Evolutionary conservation across 2,888 invertebrate species (phyloP), one percentile per base, ranked within the genome.

Genomic region (Drosophila peninsularis): DNA sequence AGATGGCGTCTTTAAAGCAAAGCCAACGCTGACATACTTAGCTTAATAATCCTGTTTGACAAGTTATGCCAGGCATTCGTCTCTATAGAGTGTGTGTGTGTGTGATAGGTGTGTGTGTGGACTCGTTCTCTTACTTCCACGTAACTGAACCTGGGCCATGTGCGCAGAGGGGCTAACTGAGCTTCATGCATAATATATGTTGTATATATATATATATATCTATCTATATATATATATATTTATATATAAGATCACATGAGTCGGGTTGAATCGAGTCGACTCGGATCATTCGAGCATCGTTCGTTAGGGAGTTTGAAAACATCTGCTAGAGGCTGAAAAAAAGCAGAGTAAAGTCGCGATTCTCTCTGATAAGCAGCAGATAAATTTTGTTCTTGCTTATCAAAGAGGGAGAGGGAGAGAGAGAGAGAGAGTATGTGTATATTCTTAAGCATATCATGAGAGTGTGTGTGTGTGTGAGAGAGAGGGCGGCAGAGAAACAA

Each of bases 31-130:
- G 85, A 88, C 89, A 88, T 90, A 90, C 83, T 90, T 89, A 80
- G 83, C 80, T 80, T 87, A 85, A 88, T 90, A 90, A 91, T 89
- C 91, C 88, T 79, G 90, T 90, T 89, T 88, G 91, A 90, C 90
- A 67, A 75, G 91, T 91, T 88, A 67, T 86, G 72, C 77, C 67
- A 79, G 70, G 61, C 64, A 62, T 32, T 44, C 9, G 32, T 27
- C 44, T n/a, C 14, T 17, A 11, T n/a, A 17, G 1, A 21, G 7
- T 55, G 9, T 55, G 0, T 34, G n/a, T 14, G 47, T 55, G 21
- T 21, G 36, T 42, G 27, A 27, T 27, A 5, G 27, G 37, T 57
- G 27, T 54, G 69, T 52, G 42, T 68, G 44, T 70, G 70, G 54
- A 52, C 37, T 44, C 49, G 71, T 67, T 78, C 78, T 83, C 72